Base-by-base conservation (phyloP, 2,797 vertebrate genomes). In the Sparus aurata region DNA sequence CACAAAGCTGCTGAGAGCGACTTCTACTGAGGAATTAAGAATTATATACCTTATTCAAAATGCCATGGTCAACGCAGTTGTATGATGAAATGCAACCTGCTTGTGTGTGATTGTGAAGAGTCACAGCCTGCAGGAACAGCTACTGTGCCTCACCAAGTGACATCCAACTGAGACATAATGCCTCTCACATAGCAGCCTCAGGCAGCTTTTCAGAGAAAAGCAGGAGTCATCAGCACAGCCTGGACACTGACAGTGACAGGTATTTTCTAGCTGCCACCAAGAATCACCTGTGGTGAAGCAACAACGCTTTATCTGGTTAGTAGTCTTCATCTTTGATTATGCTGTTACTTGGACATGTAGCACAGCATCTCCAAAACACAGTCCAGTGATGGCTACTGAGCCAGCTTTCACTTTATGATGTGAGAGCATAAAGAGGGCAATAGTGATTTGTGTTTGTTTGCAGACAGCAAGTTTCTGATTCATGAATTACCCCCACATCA, bases 121-220 rank as follows among this genome's bases (percentile, higher is more conserved):
- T 25, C 25, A 7, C 41, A 23, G 43, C 54, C 68, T 69, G 59
- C 64, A 47, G 61, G 54, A 60, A 70, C 61, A 69, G 30, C 69
- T 18, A 43, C 57, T 54, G 25, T 73, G 54, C 25, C 62, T 53
- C 71, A 54, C 22, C 30, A 45, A 63, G 57, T 57, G 60, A 67
- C 72, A 71, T 55, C 67, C 69, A 27, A 43, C 72, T 30, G 55
- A 47, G 70, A 64, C 23, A 34, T 3, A 46, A 49, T 38, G 69
- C 17, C 69, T 69, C 55, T 69, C 30, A 79, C 69, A 66, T 30
- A 64, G 50, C 73, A 22, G 71, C 74, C 68, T 23, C 61, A 22
- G 43, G 49, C 82, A 49, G 22, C 25, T 52, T 41, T 49, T 20
- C 52, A 68, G 10, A 41, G 18, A 80, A 49, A 74, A 45, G 52